Conservation (phyloP, 2,797 vertebrate genomes). For the Sitta carolinensis region DNA sequence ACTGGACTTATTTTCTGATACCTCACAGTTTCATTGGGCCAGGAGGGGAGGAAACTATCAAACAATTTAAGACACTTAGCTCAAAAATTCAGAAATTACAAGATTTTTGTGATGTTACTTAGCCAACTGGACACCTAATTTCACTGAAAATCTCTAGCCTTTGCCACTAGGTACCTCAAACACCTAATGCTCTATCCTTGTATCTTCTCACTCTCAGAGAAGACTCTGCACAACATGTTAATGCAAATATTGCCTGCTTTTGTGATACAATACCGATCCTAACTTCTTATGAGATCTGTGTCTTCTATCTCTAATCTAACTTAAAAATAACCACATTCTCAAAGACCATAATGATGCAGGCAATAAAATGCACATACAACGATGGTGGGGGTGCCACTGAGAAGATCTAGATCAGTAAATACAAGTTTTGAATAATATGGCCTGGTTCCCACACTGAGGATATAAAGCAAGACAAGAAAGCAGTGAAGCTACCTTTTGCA, state of each 20-base stretch:
- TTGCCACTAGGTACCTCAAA: neutral
- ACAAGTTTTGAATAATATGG: neutral
- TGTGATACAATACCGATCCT: neutral
- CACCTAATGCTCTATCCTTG: neutral
- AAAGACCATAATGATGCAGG: neutral
- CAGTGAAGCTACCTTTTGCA: neutral
- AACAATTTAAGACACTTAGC: neutral
- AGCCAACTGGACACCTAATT: neutral
- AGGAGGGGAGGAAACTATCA: neutral
- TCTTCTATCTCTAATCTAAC: neutral
- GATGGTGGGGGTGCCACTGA: neutral
- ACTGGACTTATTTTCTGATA: neutral
- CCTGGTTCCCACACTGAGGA: neutral
- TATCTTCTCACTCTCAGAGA: neutral
- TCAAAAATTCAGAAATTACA: neutral
- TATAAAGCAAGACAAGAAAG: neutral
- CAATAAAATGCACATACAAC: neutral
- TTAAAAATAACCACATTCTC: neutral
- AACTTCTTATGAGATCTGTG: neutral
- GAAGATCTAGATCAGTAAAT: neutral
- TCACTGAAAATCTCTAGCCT: neutral
- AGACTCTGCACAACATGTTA: neutral
- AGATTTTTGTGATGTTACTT: neutral
- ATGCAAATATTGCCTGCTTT: neutral
- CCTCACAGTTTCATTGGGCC: neutral